These are phyloP conservation scores for Neosalanx taihuensis DNA, from an alignment of 2,797 vertebrate genomes.

Conservation along the genomic window DNA sequence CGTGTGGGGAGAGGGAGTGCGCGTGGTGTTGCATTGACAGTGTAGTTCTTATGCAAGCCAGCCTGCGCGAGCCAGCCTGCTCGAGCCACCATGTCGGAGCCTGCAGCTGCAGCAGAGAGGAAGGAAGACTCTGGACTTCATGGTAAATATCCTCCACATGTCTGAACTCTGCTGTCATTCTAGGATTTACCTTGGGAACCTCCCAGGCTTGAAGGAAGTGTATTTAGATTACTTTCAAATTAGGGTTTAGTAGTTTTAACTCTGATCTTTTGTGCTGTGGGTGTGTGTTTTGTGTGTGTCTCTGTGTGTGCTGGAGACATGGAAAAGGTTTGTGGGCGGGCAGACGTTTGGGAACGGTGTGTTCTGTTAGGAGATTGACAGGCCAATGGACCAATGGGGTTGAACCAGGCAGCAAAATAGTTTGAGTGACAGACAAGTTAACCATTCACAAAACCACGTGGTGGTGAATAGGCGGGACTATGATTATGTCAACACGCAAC, in stretches of 20 bases:
- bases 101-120: constrained; percentile 64
- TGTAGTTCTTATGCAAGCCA: constrained; percentile 54
- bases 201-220: fast-evolving
- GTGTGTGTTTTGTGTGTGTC: constrained; percentile 1
- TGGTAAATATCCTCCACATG: constrained; percentile 52
- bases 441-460: constrained; percentile 45
- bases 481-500: constrained; percentile 62
- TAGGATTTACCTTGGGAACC: neutral
- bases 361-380: constrained; percentile 56
- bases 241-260: neutral
- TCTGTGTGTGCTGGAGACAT: constrained; percentile 14
- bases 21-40: constrained; percentile 49
- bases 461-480: constrained; percentile 32
- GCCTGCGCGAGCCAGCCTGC: constrained; percentile 43
- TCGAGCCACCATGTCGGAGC: constrained; percentile 67
- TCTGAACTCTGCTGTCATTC: constrained; percentile 7
- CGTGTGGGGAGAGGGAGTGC: constrained; percentile 25
- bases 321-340: constrained; percentile 15
- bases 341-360: constrained; percentile 31
- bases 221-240: constrained; percentile 14
- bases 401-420: neutral
- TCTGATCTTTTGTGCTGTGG: constrained; percentile 2
- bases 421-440: constrained; percentile 27
- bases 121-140: constrained; percentile 76
- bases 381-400: constrained; percentile 44